Evolutionary conservation across 2,797 vertebrate genomes (phyloP), one percentile per base, ranked within the genome.

Genomic region (Lepilemur ruficaudatus): DNA sequence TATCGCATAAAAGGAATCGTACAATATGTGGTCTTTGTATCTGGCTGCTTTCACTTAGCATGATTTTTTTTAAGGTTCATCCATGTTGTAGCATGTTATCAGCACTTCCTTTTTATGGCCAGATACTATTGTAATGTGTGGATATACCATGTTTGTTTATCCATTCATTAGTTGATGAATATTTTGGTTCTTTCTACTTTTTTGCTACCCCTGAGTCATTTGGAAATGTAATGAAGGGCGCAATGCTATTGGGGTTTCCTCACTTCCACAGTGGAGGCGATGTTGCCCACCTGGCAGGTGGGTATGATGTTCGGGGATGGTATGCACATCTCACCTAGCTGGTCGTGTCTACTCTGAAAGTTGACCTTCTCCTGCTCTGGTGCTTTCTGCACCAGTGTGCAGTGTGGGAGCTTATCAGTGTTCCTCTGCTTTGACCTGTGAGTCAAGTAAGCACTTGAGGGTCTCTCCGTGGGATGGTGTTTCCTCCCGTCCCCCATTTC

Each of bases 391-490:
- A 3, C 13, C 4, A 35, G 22, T 43, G 43, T 61, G 1, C 55
- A 4, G 0, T 35, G 30, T 52, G 67, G 61, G 17, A 41, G 20
- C 4, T 70, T 7, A 9, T 48, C 41, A 7, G 41, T 30, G 65
- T 83, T 81, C 43, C 32, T 75, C 1, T 90, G 28, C 82, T 75
- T 63, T 50, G 70, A 59, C n/a, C 22, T 23, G 7, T 38, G 52
- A 43, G n/a, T 80, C 85, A 25, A 9, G 41, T 72, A 43, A 4
- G 28, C 48, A 18, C 30, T 57, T 35, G 52, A 89, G 18, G 17
- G 12, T 35, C 30, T 63, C 38, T 52, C 43, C 1, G 0, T 7
- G 17, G 4, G 6, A 2, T 28, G 6, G 10, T 2, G 30, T 35
- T 23, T 13, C 35, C 13, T 14, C 41, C 13, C 14, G 10, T 5